A percentile compares a stretch with the other conserved stretches of the same genome.
These are phyloP conservation scores for Drosophila percnosoma DNA, from an alignment of 2,888 invertebrate species.

Conservation along the genomic window DNA sequence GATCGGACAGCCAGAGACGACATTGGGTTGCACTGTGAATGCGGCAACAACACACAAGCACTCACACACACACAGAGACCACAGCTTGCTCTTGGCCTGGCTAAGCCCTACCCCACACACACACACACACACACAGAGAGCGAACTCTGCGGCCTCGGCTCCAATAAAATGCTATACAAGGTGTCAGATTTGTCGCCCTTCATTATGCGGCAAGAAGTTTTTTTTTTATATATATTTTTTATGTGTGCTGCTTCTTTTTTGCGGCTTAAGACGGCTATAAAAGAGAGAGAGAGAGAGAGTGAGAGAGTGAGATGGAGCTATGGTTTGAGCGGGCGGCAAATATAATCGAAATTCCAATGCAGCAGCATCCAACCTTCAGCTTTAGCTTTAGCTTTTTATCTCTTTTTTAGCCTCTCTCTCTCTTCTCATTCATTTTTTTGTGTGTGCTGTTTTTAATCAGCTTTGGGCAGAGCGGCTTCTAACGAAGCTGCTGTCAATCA, in stretches of 20 bases:
- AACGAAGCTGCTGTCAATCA: conserved; percentile 60
- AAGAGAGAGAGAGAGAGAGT: conserved; percentile 4
- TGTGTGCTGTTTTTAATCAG: conserved; percentile 62
- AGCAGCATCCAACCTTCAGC: conserved; percentile 39
- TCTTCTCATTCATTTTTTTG: conserved; percentile 5
- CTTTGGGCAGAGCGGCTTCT: conserved; percentile 63
- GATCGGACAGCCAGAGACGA: conserved; percentile 77
- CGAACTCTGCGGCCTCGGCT: conserved; percentile 54
- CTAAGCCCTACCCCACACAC: not conserved
- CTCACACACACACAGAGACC: conserved; percentile 30
- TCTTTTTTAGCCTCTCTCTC: not conserved
- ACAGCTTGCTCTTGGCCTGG: conserved; percentile 50
- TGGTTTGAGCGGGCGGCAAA: conserved; percentile 31
- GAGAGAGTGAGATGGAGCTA: not conserved
- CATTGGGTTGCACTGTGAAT: conserved; percentile 35
- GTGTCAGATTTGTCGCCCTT: conserved; percentile 85
- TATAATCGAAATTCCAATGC: conserved; percentile 78
- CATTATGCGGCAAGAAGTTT: conserved; percentile 80
- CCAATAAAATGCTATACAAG: conserved; percentile 84
- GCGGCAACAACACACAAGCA: conserved; percentile 20
- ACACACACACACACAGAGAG: not conserved
- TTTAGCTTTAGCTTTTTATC: conserved; percentile 26
- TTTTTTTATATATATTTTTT: conserved; percentile 11
- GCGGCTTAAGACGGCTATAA: conserved; percentile 63
- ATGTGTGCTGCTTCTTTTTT: conserved; percentile 39